phyloP scores from a whole-genome alignment of 2,113 vertebrate genomes.

The Isichthys henryi region DNA sequence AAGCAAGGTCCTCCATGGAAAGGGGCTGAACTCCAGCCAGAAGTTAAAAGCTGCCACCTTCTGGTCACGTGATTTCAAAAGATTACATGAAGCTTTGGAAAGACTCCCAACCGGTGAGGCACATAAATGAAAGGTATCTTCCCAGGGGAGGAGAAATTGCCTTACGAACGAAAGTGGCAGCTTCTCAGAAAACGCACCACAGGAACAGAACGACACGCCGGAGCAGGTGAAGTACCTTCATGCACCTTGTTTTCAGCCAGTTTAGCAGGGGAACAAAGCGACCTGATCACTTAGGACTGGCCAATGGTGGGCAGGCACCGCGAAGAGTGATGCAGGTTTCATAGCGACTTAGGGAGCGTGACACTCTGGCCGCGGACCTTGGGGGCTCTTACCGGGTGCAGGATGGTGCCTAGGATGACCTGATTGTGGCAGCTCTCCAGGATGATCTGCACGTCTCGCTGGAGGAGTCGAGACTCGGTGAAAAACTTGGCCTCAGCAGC shows the following conservation, averaged over 20 bases:
- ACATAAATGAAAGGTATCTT: neutral
- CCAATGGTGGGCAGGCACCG: neutral
- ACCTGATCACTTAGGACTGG: neutral
- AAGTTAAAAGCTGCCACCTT: neutral
- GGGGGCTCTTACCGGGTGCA: conserved; percentile 75
- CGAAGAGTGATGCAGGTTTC: neutral
- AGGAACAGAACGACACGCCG: neutral
- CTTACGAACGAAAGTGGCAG: neutral
- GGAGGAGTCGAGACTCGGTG: conserved; percentile 88
- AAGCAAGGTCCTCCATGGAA: neutral
- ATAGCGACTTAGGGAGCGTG: neutral
- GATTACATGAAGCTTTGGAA: neutral
- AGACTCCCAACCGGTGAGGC: neutral
- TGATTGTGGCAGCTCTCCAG: conserved; percentile 97
- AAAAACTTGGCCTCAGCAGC: conserved; percentile 96
- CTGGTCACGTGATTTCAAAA: neutral
- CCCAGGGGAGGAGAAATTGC: neutral
- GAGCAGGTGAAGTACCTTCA: neutral
- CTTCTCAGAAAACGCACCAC: neutral
- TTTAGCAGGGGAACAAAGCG: neutral
- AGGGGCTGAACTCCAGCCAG: neutral
- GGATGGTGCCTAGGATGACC: conserved; percentile 88
- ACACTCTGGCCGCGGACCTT: neutral
- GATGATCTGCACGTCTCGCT: conserved; percentile 93
- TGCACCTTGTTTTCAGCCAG: neutral